Base-by-base conservation (phyloP, 2,888 invertebrate genomes). In the Phaonia tiefii region DNA sequence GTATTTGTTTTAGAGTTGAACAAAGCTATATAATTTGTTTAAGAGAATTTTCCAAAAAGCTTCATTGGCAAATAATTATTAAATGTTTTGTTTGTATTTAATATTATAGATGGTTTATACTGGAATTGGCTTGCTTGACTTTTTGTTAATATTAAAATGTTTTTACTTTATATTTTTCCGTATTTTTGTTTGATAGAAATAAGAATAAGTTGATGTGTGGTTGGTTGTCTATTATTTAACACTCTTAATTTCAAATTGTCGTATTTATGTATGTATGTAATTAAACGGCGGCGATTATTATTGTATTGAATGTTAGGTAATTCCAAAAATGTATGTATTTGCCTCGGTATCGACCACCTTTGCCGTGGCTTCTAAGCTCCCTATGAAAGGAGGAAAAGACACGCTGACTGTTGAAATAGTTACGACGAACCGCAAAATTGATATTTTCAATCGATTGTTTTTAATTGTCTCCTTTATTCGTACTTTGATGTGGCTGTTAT, bases 131-230 rank as follows among this genome's bases (percentile, higher is more conserved):
- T 51, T 54, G 25, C 2, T 71, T 20, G n/a, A 26, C 42, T 66
- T 17, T 8, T 37, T 51, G 25, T 44, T 7, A 58, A 49, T 66
- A 72, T 79, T 73, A 71, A 72, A 79, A 77, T 78, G 67, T 81
- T 78, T 74, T 77, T 72, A 69, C 72, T 75, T 75, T 83, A 81
- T 79, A 79, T 69, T 71, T 74, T 67, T 26, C 20, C 2, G 46
- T 60, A 39, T 66, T 60, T 69, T 46, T 49, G 7, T 58, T 63
- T 73, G 46, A 74, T 49, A 76, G 58, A 80, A 76, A 76, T 79
- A 70, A 79, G 76, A 78, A 66, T 75, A 66, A 51, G 78, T 80
- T 77, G 42, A 42, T 58, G 51, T 73, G 82, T n/a, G n/a, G n/a
- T n/a, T n/a, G n/a, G n/a, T 20, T 82, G 22, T 71, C 37, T 79